Percentiles rank a stretch among this genome's conserved stretches.
Conservation (phyloP, 2,888 invertebrate genomes). For the Abscondita cerata region DNA sequence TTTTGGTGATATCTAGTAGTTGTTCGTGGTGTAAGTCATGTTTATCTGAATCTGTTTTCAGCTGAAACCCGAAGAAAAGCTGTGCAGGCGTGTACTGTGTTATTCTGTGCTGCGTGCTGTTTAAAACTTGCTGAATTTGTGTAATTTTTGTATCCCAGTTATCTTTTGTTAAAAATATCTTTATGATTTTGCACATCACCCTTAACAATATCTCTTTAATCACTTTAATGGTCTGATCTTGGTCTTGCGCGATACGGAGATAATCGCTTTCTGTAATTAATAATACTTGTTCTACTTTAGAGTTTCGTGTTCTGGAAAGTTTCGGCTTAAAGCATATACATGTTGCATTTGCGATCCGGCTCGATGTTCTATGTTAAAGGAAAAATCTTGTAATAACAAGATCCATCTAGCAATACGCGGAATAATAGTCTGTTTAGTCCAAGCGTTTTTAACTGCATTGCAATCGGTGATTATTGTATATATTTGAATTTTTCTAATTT, state of each 20-base stretch:
- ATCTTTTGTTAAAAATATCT: slow-evolving; percentile 32
- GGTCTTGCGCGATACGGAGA: slow-evolving; percentile 31
- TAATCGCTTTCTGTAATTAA: slow-evolving; percentile 32
- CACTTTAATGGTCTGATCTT: slow-evolving; percentile 22
- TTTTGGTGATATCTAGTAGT: neutral
- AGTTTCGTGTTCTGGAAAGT: too few species aligned
- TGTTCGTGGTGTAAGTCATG: too few species aligned
- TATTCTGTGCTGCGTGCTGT: slow-evolving; percentile 5
- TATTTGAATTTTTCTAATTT: slow-evolving; percentile 17
- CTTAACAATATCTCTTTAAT: slow-evolving; percentile 31
- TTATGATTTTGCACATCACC: slow-evolving; percentile 22
- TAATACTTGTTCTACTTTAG: too few species aligned
- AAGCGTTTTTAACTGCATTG: neutral
- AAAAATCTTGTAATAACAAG: slow-evolving; percentile 38
- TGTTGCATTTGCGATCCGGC: slow-evolving; percentile 44
- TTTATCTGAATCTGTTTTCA: too few species aligned
- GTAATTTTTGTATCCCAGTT: neutral
- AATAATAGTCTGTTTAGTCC: neutral
- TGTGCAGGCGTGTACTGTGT: slow-evolving; percentile 7
- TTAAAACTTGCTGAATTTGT: neutral
- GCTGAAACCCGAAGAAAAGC: neutral
- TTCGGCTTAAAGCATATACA: slow-evolving; percentile 48
- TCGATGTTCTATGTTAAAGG: slow-evolving; percentile 31
- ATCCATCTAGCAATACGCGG: slow-evolving; percentile 47
- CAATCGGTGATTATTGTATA: slow-evolving; percentile 35